Base-by-base conservation (phyloP, 2,113 vertebrate genomes). In the Pachypanchax playfairii region DNA sequence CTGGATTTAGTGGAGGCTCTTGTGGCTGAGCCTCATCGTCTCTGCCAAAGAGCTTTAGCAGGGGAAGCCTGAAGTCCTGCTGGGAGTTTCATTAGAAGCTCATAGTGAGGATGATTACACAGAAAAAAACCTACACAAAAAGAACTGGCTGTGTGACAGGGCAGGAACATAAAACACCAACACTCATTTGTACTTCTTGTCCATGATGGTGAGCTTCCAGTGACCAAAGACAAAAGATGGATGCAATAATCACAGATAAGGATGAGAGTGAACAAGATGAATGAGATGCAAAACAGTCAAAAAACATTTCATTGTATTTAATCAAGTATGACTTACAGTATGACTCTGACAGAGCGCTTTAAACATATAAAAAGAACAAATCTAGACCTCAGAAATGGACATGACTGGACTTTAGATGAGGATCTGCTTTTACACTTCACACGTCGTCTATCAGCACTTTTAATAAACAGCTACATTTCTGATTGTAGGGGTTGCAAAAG, bases 11-110 rank as follows among this genome's bases (percentile, higher is more conserved):
- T 24, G 29, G 38, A 20, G 48, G 46, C 65, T 70, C 48, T 17
- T 21, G 49, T 26, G 57, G 50, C 66, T 50, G 25, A 1, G 44
- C 52, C 66, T 80, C 73, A 64, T 75, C 70, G 44, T 60, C 53
- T 42, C 55, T 53, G 22, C 5, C 61, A 55, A 62, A 58, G 38
- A 29, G 1, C 79, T 64, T 68, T 71, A 74, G 35, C 60, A 48
- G 64, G 60, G 66, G 65, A 73, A 47, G 64, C 64, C 80, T 49
- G 60, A 44, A 56, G 59, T 50, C 68, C 57, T 33, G 74, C 77
- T 73, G 83, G 67, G 71, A 49, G 74, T 79, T 80, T 75, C 73
- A 80, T 83, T 80, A 75, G 71, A 50, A 36, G 64, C 74, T 81
- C 65, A 73, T 73, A 77, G 68, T 73, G 74, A 51, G 36, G 56